Percentiles rank a stretch among this genome's conserved stretches.
phyloP scores from a whole-genome alignment of 2,797 vertebrate genomes.

The Myotis findleyi region DNA sequence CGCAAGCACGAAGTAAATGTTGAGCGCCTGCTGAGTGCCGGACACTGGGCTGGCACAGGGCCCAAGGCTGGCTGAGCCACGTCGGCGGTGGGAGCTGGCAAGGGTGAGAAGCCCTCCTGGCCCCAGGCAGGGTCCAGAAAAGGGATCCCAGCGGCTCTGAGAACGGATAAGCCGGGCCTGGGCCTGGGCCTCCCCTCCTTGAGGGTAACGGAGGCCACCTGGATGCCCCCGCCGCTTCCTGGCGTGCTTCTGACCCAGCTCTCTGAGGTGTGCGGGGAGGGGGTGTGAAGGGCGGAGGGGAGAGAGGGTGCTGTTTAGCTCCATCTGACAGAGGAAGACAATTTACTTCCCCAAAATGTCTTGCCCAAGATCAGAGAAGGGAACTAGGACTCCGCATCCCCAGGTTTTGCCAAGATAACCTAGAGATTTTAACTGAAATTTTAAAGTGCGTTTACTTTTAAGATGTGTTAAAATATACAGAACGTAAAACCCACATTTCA shows the following conservation, averaged over 20 bases:
- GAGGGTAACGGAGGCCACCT: background rate
- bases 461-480: background rate
- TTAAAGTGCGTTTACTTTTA: background rate
- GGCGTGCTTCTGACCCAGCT: background rate
- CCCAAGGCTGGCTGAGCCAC: background rate
- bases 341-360: background rate
- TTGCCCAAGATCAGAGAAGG: background rate
- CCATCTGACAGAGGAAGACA: background rate
- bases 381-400: background rate
- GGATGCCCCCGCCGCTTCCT: rapidly evolving
- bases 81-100: too few species aligned
- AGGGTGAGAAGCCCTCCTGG: background rate
- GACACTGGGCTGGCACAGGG: background rate
- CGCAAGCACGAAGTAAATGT: background rate
- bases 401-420: background rate
- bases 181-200: rapidly evolving
- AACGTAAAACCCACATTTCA: background rate
- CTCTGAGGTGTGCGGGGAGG: background rate
- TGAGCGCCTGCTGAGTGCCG: background rate
- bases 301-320: background rate
- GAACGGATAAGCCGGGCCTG: background rate
- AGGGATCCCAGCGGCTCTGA: background rate
- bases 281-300: rapidly evolving
- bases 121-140: background rate
- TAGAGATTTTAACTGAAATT: slow-evolving; percentile 19